A percentile compares a stretch with the other conserved stretches of the same genome.
These are phyloP conservation scores for Caenorhabditis sp. DNA, from an alignment of 2,888 invertebrate genomes.

Conservation along the genomic window DNA sequence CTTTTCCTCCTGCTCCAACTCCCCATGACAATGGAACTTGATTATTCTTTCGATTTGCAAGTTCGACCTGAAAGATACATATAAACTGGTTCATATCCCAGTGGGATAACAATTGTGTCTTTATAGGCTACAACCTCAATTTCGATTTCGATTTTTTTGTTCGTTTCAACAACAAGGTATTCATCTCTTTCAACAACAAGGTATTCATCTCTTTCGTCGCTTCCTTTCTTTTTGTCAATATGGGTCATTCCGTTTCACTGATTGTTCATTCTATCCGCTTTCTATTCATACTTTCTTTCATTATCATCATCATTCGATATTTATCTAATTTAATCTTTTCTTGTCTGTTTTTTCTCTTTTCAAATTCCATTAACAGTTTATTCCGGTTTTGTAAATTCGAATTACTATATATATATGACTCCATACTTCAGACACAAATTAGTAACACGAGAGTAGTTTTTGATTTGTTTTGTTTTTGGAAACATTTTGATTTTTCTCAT, in stretches of 20 bases:
- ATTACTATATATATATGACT: no score
- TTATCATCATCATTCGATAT: slow-evolving; percentile 15
- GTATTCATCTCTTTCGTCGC: neutral
- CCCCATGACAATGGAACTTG: slow-evolving; percentile 88
- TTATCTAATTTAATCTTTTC: slow-evolving; percentile 2
- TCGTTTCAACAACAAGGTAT: neutral
- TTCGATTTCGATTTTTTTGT: neutral
- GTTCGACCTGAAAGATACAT: slow-evolving; percentile 79
- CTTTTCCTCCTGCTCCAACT: slow-evolving; percentile 76
- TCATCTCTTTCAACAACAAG: neutral
- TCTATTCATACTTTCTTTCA: slow-evolving; percentile 14
- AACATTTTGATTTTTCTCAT: neutral
- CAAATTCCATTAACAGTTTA: neutral
- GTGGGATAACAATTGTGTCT: no score
- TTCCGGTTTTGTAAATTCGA: no score
- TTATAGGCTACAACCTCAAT: neutral
- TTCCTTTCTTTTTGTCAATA: slow-evolving; percentile 17
- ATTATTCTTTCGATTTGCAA: slow-evolving; percentile 81
- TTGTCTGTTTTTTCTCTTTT: slow-evolving; percentile 4
- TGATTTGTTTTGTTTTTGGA: neutral
- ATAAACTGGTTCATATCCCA: no score
- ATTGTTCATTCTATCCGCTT: slow-evolving; percentile 18
- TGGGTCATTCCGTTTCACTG: slow-evolving; percentile 41
- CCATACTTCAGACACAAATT: no score
- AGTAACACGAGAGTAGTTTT: neutral